phyloP scores from a whole-genome alignment of 2,888 invertebrate species.

The Lasioglossum leucozonium region DNA sequence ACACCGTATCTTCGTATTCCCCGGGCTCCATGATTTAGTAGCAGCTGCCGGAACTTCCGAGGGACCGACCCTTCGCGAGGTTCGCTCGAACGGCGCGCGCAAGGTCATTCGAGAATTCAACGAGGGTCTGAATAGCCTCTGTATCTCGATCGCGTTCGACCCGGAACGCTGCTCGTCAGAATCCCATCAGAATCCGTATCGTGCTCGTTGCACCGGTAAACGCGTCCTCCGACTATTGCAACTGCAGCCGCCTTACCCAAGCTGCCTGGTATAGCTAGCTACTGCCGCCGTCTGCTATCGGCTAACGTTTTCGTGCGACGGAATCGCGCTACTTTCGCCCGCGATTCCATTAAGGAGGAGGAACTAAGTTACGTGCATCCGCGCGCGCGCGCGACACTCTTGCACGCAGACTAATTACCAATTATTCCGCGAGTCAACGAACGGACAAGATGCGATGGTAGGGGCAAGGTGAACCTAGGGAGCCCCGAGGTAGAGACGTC shows the following conservation, averaged over 20 bases:
- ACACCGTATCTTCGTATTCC: background rate
- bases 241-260: no score
- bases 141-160: background rate
- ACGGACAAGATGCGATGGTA: slow-evolving; percentile 1
- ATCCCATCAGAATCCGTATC: background rate
- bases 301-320: background rate
- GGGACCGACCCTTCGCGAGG: background rate
- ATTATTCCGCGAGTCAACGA: slow-evolving; percentile 54
- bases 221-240: background rate
- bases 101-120: background rate
- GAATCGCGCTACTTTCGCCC: slow-evolving; percentile 21
- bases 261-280: no score
- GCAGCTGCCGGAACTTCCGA: background rate
- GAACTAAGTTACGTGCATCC: slow-evolving; percentile 7
- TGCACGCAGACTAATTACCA: slow-evolving; percentile 43
- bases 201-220: slow-evolving; percentile 2
- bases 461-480: background rate
- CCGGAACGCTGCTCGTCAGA: background rate
- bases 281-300: no score
- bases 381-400: slow-evolving; percentile 7
- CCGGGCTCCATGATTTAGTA: background rate
- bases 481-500: slow-evolving; percentile 22
- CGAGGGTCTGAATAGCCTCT: background rate
- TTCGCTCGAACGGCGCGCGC: background rate
- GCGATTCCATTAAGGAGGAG: slow-evolving; percentile 22